Base-by-base conservation (phyloP, 2,797 vertebrate species). In the Coilia nasus region DNA sequence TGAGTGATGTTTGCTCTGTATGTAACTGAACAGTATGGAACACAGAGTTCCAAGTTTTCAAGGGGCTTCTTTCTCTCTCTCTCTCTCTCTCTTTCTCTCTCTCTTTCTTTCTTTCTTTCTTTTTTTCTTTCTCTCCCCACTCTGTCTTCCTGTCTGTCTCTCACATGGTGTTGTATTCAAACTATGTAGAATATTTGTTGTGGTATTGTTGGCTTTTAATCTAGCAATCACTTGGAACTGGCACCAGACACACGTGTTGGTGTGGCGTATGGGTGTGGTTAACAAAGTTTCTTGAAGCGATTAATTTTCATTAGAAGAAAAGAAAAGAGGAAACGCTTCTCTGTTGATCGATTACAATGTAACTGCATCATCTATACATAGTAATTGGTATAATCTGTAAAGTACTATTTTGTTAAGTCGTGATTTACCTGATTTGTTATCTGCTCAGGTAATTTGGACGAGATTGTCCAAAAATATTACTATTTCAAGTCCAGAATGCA, bases 1-100 rank as follows among this genome's bases (percentile, higher is more conserved):
- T 78, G 71, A 78, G 7, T 75, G 67, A 78, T 78, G 71, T 78
- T 54, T 54, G 50, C 50, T 21, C 71, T 44, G 35, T 44, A 31
- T 31, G 64, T 35, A 78, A 17, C 71, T 44, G 71, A 78, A 44
- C 14, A 2, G 10, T 78, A 21, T 44, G 31, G 71, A 78, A 78
- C 71, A 78, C 35, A 9, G 71, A 78, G 71, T 44, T 41, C 71
- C 71, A 19, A 59, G 57, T 19, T 21, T 59, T 59, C 3, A 59
- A 59, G 57, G 21, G 19, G 57, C 19, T 19, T 41, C 35, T 41
- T 5, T 41, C 35, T 41, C 35, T 41, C 35, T 41, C 35, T 41
- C 35, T 41, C 35, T 2, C 35, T 2, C 35, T 41, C 35, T 41
- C 2, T 41, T 41, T 41, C 2, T 41, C 35, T 31, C 28, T 31